phyloP scores from a whole-genome alignment of 2,888 invertebrate genomes.

The Silvanus unidentatus region DNA sequence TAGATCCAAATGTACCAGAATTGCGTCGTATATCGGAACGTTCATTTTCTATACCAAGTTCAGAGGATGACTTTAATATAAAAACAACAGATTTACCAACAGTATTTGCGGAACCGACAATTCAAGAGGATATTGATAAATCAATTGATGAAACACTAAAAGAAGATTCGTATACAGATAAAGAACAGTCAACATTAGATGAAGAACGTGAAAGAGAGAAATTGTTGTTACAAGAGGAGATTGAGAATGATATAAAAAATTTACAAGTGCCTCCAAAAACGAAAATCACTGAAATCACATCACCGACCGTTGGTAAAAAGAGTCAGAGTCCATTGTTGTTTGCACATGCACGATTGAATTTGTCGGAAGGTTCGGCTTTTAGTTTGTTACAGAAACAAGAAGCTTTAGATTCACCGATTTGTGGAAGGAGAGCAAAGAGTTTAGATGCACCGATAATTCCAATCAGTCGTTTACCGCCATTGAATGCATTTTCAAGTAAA shows the following conservation, averaged over 20 bases:
- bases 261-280: conserved; percentile 46
- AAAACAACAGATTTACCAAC: conserved; percentile 51
- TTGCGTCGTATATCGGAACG: conserved; percentile 66
- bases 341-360: conserved; percentile 71
- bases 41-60: conserved; percentile 70
- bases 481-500: conserved; percentile 82
- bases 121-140: conserved; percentile 38
- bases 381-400: conserved; percentile 69
- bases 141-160: conserved; percentile 39
- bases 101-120: conserved; percentile 38
- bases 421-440: conserved; percentile 74
- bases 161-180: conserved; percentile 28
- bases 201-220: conserved; percentile 40
- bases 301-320: conserved; percentile 63
- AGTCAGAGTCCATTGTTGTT: conserved; percentile 74
- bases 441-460: conserved; percentile 80
- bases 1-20: conserved; percentile 61
- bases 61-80: conserved; percentile 64
- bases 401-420: conserved; percentile 67
- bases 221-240: conserved; percentile 38
- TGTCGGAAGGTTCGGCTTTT: conserved; percentile 79
- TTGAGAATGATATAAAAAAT: conserved; percentile 42
- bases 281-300: conserved; percentile 60
- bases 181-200: conserved; percentile 27
- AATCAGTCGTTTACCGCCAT: conserved; percentile 69